Evolutionary conservation across 2,797 vertebrate genomes (phyloP).

Genomic region (Zonotrichia albicollis): DNA sequence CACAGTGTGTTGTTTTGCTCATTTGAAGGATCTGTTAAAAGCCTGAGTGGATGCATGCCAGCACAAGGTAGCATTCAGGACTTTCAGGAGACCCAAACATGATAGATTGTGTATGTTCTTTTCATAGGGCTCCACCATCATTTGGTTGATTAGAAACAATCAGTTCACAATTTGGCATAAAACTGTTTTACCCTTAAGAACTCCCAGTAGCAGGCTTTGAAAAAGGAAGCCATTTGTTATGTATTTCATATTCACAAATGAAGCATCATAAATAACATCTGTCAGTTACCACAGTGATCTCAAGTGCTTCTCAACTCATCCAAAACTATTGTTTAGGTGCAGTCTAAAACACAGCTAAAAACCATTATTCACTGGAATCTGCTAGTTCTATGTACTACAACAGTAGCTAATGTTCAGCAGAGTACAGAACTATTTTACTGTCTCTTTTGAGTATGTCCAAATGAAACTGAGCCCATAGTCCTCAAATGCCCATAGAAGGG

Average conservation of each 20-base stretch:
- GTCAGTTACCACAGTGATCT: constrained; percentile 7
- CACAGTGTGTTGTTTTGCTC: background rate
- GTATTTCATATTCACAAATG: constrained; percentile 16
- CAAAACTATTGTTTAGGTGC: background rate
- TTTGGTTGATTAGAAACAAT: constrained; percentile 59
- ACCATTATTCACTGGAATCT: background rate
- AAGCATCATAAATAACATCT: constrained; percentile 52
- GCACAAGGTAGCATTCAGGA: background rate
- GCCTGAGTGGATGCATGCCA: background rate
- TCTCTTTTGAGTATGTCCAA: background rate
- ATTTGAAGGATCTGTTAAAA: constrained; percentile 22
- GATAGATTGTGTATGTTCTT: constrained; percentile 15
- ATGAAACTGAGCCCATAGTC: background rate
- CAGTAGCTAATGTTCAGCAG: background rate
- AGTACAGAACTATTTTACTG: background rate
- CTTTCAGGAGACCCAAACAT: constrained; percentile 6
- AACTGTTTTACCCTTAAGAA: constrained; percentile 26
- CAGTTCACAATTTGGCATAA: constrained; percentile 52
- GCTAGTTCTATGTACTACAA: background rate
- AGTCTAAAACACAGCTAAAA: background rate
- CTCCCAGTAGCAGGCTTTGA: constrained; percentile 16
- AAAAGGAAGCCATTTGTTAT: constrained; percentile 44
- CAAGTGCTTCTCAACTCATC: background rate
- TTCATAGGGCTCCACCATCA: constrained; percentile 22
- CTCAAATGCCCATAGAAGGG: background rate